These are phyloP conservation scores for Cettia cetti DNA, from an alignment of 2,113 vertebrate species.

Conservation along the genomic window DNA sequence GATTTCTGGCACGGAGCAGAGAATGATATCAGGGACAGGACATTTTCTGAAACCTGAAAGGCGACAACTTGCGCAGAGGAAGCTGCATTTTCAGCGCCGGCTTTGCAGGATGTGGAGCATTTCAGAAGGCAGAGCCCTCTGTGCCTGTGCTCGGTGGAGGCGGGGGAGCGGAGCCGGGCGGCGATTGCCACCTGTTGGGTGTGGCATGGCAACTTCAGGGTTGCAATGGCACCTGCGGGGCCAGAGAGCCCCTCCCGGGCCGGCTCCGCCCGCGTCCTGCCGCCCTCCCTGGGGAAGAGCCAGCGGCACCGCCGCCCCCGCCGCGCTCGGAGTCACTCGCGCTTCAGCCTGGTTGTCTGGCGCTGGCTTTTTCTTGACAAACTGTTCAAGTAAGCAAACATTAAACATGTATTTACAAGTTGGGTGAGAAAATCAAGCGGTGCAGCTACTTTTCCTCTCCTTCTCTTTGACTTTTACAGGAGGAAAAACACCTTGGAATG, in stretches of 20 bases:
- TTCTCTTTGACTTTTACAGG: not conserved
- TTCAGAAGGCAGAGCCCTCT: not conserved
- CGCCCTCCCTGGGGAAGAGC: not conserved
- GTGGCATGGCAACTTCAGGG: not conserved
- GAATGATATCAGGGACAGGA: not conserved
- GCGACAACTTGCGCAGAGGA: not conserved
- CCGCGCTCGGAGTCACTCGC: rapidly evolving
- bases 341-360: not conserved
- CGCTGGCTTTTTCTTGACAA: not conserved
- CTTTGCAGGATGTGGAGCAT: not conserved
- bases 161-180: not conserved
- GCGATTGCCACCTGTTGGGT: slow-evolving; percentile 40
- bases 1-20: not conserved
- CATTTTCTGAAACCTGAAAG: not conserved
- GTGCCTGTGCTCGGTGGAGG: not conserved
- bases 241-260: not conserved
- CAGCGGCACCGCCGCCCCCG: rapidly evolving
- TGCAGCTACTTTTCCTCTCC: not conserved
- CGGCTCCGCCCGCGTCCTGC: not conserved
- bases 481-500: not conserved
- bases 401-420: not conserved
- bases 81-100: not conserved
- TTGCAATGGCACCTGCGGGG: not conserved
- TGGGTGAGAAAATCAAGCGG: not conserved
- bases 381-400: not conserved